These are phyloP conservation scores for Dynastes maya DNA, from an alignment of 2,888 invertebrate species.

Conservation along the genomic window DNA sequence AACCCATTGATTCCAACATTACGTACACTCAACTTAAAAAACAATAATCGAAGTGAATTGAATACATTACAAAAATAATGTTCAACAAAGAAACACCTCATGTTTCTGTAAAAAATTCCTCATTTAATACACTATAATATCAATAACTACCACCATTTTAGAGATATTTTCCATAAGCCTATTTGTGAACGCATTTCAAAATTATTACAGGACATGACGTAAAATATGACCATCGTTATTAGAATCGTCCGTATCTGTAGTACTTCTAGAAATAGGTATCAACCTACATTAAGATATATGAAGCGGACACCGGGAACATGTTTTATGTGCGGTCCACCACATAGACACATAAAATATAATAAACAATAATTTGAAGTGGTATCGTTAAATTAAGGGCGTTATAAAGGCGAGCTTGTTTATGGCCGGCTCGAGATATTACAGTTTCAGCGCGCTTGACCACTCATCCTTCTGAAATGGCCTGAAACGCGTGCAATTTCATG, in stretches of 20 bases:
- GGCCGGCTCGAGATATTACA: slow-evolving; percentile 59
- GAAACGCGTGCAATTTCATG: slow-evolving; percentile 63
- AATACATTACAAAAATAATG: too few species aligned
- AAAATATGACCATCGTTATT: slow-evolving; percentile 14
- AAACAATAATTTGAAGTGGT: slow-evolving; percentile 63
- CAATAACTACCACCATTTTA: too few species aligned
- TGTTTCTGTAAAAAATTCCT: too few species aligned
- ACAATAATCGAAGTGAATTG: too few species aligned
- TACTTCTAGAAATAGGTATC: slow-evolving; percentile 17
- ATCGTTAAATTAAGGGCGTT: slow-evolving; percentile 62
- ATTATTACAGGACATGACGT: neutral
- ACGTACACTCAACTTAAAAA: too few species aligned
- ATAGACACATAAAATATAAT: slow-evolving; percentile 61
- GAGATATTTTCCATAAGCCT: too few species aligned
- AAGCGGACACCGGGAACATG: neutral
- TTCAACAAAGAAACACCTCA: too few species aligned
- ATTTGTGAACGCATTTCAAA: neutral
- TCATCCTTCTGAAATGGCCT: slow-evolving; percentile 60
- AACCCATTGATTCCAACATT: too few species aligned
- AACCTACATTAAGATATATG: neutral
- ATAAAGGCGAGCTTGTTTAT: slow-evolving; percentile 63
- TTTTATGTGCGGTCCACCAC: slow-evolving; percentile 44
- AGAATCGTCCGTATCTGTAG: neutral
- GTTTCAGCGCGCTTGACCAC: slow-evolving; percentile 59
- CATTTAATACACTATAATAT: too few species aligned